Evolutionary conservation across 2,113 vertebrate species (phyloP), one percentile per base, ranked within the genome.

Genomic region (Oophaga pumilio): DNA sequence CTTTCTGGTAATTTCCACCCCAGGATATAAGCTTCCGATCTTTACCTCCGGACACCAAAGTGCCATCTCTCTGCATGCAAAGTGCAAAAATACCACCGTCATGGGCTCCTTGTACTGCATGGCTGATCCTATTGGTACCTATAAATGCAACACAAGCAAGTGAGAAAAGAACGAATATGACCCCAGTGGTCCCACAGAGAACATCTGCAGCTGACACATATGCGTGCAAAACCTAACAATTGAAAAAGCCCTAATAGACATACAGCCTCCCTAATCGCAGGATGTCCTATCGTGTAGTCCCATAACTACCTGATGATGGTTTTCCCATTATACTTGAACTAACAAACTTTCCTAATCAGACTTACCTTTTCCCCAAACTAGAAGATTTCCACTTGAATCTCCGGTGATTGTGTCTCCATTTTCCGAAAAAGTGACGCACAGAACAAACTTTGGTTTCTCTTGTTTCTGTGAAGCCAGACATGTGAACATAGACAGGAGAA

Each of bases 371-470:
- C 97, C 98, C 98, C 98, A 99, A 64, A 99, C 95, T 91, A 99
- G 93, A 91, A 99, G 97, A 94, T 99, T 99, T 90, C 98, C 98
- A 17, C 97, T 98, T 0, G 98, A 99, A 90, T 99, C 98, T 92
- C 98, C 98, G 3, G 98, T 99, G 91, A 99, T 98, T 89, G 97
- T 93, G 89, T 99, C 97, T 50, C 98, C 98, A 18, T 98, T 99
- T 94, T 98, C 98, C 85, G 98, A 98, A 93, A 99, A 99, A 59
- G 97, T 99, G 94, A 97, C 97, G 85, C 98, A 99, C 82, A 99
- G 93, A 89, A 99, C 97, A 94, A 99, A 99, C 95, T 99, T 99
- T 94, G 98, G 98, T 94, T 99, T 99, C 93, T 99, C 98, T 92
- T 99, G 98, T 96, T 99, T 99, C 98, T 99, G 95, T 13, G n/a